Base-by-base conservation (phyloP, 2,797 vertebrate species). In the Chiroxiphia lanceolata region DNA sequence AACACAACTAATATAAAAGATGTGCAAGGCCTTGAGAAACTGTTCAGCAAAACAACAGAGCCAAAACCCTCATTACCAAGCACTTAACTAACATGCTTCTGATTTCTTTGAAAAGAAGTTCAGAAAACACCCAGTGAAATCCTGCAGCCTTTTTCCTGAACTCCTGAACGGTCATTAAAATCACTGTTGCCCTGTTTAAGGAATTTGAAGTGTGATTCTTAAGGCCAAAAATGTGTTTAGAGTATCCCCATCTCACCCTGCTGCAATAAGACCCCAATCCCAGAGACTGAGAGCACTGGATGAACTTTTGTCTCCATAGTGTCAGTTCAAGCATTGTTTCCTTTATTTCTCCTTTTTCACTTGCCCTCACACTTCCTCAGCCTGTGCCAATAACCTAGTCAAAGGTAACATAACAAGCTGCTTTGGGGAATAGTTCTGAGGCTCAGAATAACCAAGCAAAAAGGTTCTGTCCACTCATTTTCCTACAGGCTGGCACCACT, bases 1-100 rank as follows among this genome's bases (percentile, higher is more conserved):
- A 96, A 89, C 87, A 92, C 40, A 69, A 36, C 26, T 63, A 31
- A 42, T 29, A 91, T 60, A 93, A 95, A 94, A 93, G 91, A 78
- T 83, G 63, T 59, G 31, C 70, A 59, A 71, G 71, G 65, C 71
- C 26, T 79, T 36, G 10, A 78, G 60, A 91, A 94, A 68, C 45
- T 18, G 8, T 61, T 83, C 61, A 65, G 65, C 38, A 26, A 71
- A 85, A 71, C 42, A 48, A 45, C 36, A 36, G 72, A 88, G 40
- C 38, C 1, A 0, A 86, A 77, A 76, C 8, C 36, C 59, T 88
- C 76, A 34, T 91, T 90, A 79, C 59, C 44, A 50, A 91, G 59
- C 50, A 27, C 47, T 94, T 83, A 44, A 71, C 80, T 71, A 81
- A 36, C 36, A 31, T 31, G 36, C 36, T 88, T 89, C 76, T 90